Base-by-base conservation (phyloP, 2,888 invertebrate genomes). In the Elysia crispata region DNA sequence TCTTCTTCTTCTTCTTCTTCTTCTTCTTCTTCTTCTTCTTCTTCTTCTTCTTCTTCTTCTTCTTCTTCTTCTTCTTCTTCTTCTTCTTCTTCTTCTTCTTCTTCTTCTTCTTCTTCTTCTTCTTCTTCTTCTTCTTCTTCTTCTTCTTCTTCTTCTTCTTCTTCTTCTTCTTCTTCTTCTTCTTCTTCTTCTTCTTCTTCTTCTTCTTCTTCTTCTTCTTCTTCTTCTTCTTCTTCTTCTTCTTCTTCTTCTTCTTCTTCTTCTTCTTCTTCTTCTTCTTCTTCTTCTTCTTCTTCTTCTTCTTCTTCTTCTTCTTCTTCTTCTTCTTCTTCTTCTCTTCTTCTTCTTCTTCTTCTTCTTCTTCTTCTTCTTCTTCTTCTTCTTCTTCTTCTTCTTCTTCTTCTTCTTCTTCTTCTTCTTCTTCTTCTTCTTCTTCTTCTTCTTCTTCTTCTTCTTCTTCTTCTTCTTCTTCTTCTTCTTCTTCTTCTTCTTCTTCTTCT, bases 191-290 rank as follows among this genome's bases (percentile, higher is more conserved):
- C 25, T 25, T 23, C 23, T 50, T 66, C n/a, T 25, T 67, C 28
- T 67, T 30, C 28, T n/a, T 50, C 18, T 67, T 49, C 28, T 66
- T 25, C 20, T 30, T n/a, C 49, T 67, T 33, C 11, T 50, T 50
- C n/a, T 41, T 33, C 30, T 33, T 25, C 50, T 30, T 31, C 30
- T 50, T 49, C 49, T 23, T 67, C 50, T 50, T 25, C 62, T 54
- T 33, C 50, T 50, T 30, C 30, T 25, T 62, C 41, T n/a, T 67
- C 66, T 67, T 33, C 41, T 28, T 50, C 30, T 66, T 28, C 23
- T 33, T 76, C 49, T 67, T 62, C 31, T 67, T 30, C 25, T 49
- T 28, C 50, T 28, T 76, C 31, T 66, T 31, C 30, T 28, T 76
- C 41, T 33, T n/a, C n/a, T 30, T 62, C 76, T 64, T 31, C 11